phyloP scores from a whole-genome alignment of 2,113 vertebrate genomes.

The pig (Sus scrofa) region DNA sequence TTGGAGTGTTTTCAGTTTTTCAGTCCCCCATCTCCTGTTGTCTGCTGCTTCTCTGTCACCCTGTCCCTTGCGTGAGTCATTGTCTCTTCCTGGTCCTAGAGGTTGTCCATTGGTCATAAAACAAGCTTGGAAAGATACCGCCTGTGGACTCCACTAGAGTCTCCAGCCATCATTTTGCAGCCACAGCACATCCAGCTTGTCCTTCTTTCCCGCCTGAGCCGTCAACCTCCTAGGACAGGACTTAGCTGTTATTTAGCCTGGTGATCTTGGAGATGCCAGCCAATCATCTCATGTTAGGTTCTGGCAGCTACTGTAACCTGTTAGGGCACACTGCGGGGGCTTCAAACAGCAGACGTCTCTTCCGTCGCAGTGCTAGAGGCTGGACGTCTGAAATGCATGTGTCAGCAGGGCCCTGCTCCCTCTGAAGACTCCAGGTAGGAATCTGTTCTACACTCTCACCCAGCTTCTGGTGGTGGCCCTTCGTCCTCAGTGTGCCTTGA shows the following conservation, averaged over 20 bases:
- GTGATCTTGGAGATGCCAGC: neutral
- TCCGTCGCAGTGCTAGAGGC: neutral
- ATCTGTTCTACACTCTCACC: rapidly evolving
- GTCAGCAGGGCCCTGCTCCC: neutral
- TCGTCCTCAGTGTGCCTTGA: too few relatives aligned
- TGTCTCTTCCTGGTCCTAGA: neutral
- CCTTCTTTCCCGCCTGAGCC: neutral
- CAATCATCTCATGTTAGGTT: neutral
- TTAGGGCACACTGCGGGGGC: neutral
- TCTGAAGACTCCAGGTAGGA: neutral
- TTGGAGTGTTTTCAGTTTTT: neutral
- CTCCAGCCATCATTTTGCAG: neutral
- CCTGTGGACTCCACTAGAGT: neutral
- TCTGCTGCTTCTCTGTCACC: neutral
- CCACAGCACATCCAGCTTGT: neutral
- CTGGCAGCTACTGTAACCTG: neutral
- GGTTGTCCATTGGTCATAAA: neutral
- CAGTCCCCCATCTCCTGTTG: neutral
- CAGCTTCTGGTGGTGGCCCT: neutral
- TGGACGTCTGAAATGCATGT: neutral
- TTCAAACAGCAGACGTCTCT: neutral
- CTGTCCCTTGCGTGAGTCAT: neutral
- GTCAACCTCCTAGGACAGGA: neutral
- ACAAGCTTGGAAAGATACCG: neutral
- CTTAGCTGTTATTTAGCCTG: neutral